Base-by-base conservation (phyloP, 2,797 vertebrate genomes). In the Typhlichthys eigenmanni region DNA sequence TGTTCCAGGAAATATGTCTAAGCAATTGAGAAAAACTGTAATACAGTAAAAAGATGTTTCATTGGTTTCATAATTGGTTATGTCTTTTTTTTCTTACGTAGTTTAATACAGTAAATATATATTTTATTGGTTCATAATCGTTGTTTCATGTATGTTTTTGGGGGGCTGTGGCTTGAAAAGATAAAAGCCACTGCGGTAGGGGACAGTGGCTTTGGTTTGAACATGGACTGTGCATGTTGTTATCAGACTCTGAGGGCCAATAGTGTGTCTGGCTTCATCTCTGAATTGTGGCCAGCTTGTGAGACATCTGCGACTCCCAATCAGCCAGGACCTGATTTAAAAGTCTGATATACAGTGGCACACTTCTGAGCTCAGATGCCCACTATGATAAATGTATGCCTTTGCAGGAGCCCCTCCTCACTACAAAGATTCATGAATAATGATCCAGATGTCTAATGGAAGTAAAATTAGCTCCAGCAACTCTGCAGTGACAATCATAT, bases 281-380 rank as follows among this genome's bases (percentile, higher is more conserved):
- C 57, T 74, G 80, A 67, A 60, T 69, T 57, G 55, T 56, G 56
- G 62, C 69, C 75, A 71, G 47, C 2, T 1, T 64, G 66, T 46
- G 61, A 73, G 55, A 50, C 65, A 79, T 71, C 73, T 79, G 76
- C 74, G 70, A 58, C 49, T 49, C 38, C 46, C 47, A 55, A 71
- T 55, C 71, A 55, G 24, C 24, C 3, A 66, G 68, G 66, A 70
- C 55, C 50, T 62, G 62, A 70, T 76, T 68, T 75, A 60, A 74
- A 76, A 80, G 64, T 75, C 64, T 60, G 69, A 75, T 71, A 57
- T 29, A 53, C 47, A 16, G 14, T 55, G 58, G 45, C 51, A 56
- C 50, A 53, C 48, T 60, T 50, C 56, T 32, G 49, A 59, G 43
- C 62, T 19, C 38, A 55, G 62, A 56, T 43, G 48, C 32, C 58